These are phyloP conservation scores for Phalera bucephala DNA, from an alignment of 2,888 invertebrate genomes.

Conservation along the genomic window DNA sequence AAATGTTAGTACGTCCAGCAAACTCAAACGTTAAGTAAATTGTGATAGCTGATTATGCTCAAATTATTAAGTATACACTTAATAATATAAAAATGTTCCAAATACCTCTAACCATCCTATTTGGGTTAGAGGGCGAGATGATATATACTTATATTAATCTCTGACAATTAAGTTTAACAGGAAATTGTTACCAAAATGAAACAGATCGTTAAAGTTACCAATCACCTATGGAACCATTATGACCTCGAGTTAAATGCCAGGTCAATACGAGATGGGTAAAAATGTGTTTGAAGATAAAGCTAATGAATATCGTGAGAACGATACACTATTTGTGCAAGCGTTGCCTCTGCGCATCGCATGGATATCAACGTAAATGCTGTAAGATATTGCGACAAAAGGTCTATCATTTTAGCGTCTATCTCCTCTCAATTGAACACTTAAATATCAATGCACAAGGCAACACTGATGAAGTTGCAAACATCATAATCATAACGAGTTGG, in stretches of 20 bases:
- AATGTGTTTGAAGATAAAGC: constrained; percentile 17
- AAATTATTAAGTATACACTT: no score
- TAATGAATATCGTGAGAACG: constrained; percentile 30
- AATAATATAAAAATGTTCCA: no score
- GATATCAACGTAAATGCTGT: constrained; percentile 18
- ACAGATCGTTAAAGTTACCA: neutral
- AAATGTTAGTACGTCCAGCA: no score
- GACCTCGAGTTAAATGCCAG: constrained; percentile 5
- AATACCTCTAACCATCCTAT: no score
- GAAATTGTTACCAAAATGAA: no score
- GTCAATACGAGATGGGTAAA: constrained; percentile 16
- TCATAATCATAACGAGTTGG: neutral
- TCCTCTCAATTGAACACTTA: constrained; percentile 1
- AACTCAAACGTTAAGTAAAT: no score
- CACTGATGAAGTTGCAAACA: neutral
- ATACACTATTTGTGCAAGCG: constrained; percentile 18
- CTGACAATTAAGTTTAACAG: no score
- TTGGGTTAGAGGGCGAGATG: no score
- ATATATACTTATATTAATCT: no score
- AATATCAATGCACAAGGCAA: neutral
- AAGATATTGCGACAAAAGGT: constrained; percentile 20
- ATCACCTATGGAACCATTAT: neutral
- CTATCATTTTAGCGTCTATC: constrained; percentile 8
- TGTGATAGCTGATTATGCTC: no score
- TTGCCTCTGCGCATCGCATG: constrained; percentile 14